These are phyloP conservation scores for Labroides dimidiatus DNA, from an alignment of 2,797 vertebrate species.

Conservation along the genomic window DNA sequence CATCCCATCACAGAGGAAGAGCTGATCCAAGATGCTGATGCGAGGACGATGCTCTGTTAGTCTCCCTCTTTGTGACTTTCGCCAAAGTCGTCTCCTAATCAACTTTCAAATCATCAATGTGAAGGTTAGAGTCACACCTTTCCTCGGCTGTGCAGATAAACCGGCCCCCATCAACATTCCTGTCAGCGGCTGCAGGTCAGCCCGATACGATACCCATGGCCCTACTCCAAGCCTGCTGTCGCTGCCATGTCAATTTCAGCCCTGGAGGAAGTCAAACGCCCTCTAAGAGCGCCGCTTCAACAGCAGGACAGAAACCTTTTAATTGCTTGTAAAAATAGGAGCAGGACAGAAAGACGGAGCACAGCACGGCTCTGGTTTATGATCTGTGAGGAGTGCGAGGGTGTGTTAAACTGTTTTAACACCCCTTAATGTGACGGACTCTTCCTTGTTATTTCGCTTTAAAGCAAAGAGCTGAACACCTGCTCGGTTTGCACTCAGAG, in stretches of 20 bases:
- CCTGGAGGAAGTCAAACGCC: slow-evolving; percentile 53
- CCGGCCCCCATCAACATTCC: slow-evolving; percentile 70
- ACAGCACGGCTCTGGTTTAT: slow-evolving; percentile 29
- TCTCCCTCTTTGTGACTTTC: slow-evolving; percentile 60
- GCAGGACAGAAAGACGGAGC: slow-evolving; percentile 21
- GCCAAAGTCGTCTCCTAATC: slow-evolving; percentile 75
- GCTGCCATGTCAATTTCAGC: slow-evolving; percentile 48
- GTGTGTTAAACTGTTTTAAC: neutral
- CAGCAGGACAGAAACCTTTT: slow-evolving; percentile 45
- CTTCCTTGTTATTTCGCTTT: slow-evolving; percentile 19
- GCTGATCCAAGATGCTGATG: slow-evolving; percentile 51
- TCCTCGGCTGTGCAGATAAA: slow-evolving; percentile 65
- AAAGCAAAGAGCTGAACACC: neutral
- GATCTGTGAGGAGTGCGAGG: slow-evolving; percentile 14
- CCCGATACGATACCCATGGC: slow-evolving; percentile 63
- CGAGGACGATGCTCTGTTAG: slow-evolving; percentile 6
- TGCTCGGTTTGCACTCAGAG: neutral
- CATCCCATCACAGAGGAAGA: slow-evolving; percentile 25
- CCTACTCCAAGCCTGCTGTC: slow-evolving; percentile 60
- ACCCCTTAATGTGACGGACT: slow-evolving; percentile 22
- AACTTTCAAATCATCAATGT: slow-evolving; percentile 65
- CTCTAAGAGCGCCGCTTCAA: slow-evolving; percentile 51
- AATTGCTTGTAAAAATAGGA: slow-evolving; percentile 48
- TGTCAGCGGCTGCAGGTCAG: slow-evolving; percentile 65
- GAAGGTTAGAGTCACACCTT: slow-evolving; percentile 68